Conservation (phyloP, 2,113 vertebrate species). For the Neolamprologus fasciatus region DNA sequence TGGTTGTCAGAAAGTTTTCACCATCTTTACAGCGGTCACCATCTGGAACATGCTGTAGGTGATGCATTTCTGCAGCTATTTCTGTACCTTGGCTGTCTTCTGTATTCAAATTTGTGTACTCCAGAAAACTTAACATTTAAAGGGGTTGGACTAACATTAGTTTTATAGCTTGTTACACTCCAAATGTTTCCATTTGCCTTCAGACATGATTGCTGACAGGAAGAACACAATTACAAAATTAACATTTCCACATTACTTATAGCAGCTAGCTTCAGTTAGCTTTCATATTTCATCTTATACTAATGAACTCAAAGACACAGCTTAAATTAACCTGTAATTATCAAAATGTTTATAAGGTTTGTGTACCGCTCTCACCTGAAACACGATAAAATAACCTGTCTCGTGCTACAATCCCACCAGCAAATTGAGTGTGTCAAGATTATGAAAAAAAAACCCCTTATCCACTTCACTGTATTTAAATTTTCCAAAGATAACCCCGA, state of each 20-base stretch:
- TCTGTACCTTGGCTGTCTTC: background rate
- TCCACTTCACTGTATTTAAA: background rate
- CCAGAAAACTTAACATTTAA: background rate
- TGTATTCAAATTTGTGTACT: background rate
- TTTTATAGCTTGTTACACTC: background rate
- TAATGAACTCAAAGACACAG: background rate
- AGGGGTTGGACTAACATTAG: background rate
- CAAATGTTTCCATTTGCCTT: background rate
- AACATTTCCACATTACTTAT: background rate
- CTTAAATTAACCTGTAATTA: background rate
- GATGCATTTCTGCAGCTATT: background rate
- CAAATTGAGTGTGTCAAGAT: background rate
- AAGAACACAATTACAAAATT: background rate
- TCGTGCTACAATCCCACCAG: background rate
- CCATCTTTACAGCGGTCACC: fast-evolving
- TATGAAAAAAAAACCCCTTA: fast-evolving
- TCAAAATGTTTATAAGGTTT: background rate
- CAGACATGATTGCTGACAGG: background rate
- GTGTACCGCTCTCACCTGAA: fast-evolving
- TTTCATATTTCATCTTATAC: fast-evolving
- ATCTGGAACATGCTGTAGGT: background rate
- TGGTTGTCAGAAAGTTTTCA: background rate
- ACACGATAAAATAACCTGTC: background rate
- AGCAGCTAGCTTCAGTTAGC: background rate
- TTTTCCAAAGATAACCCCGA: background rate